These are phyloP conservation scores for Tauraco hartlaubi DNA, from an alignment of 2,797 vertebrate species.

Conservation along the genomic window DNA sequence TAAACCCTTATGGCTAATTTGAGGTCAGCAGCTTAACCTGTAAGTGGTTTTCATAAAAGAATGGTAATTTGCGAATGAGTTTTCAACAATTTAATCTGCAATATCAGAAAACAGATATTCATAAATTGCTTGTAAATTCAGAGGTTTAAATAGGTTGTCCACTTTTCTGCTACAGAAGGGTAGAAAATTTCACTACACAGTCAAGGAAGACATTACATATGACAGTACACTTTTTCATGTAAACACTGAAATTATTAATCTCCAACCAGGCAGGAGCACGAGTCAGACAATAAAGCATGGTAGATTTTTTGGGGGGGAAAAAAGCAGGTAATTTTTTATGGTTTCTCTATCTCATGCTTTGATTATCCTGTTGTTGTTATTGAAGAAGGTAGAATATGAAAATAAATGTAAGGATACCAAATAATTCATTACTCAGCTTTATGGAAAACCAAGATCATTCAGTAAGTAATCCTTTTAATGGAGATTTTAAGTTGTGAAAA, in stretches of 20 bases:
- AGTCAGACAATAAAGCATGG: neutral
- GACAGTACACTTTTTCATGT: neutral
- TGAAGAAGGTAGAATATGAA: neutral
- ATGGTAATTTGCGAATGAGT: neutral
- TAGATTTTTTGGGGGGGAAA: fast-evolving
- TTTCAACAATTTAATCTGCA: neutral
- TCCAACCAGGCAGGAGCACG: neutral
- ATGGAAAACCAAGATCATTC: neutral
- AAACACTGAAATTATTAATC: neutral
- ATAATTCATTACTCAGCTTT: neutral
- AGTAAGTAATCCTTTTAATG: neutral
- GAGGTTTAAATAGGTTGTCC: neutral
- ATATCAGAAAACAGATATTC: neutral
- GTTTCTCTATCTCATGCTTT: neutral
- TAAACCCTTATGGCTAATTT: neutral
- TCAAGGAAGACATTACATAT: neutral
- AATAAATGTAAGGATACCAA: neutral
- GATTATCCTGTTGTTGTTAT: neutral
- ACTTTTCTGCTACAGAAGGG: neutral
- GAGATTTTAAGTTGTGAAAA: neutral
- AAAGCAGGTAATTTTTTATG: neutral
- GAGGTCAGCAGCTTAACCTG: neutral
- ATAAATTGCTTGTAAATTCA: neutral
- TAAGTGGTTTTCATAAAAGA: neutral
- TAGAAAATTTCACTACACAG: neutral